phyloP scores from a whole-genome alignment of 2,797 vertebrate genomes.

The Luscinia luscinia region DNA sequence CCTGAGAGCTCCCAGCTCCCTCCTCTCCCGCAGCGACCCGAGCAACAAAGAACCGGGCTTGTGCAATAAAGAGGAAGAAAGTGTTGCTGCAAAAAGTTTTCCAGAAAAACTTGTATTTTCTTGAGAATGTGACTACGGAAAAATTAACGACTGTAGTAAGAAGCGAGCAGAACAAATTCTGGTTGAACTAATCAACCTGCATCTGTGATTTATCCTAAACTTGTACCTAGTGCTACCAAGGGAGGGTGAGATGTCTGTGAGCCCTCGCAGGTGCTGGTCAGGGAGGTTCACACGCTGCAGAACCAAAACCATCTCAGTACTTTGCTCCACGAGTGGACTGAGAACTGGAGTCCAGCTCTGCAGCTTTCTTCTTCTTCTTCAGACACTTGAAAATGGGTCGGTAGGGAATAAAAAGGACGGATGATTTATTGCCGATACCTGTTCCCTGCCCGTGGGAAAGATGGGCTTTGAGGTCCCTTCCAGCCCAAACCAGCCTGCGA shows the following conservation, averaged over 20 bases:
- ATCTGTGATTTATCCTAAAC: neutral
- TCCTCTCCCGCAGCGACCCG: neutral
- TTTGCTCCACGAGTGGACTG: neutral
- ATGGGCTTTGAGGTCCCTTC: neutral
- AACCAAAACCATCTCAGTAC: neutral
- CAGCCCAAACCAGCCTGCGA: neutral
- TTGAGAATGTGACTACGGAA: accelerated
- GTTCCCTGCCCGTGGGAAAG: neutral
- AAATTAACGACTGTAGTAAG: neutral
- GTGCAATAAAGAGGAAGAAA: neutral
- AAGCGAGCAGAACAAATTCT: neutral
- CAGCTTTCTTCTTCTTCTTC: neutral
- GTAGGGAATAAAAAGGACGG: neutral
- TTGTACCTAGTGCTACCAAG: neutral
- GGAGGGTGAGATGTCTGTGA: neutral
- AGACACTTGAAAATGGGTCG: neutral
- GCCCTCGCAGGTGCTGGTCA: neutral
- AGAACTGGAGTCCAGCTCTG: neutral
- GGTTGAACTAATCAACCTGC: neutral
- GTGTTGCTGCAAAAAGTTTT: neutral
- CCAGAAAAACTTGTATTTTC: neutral
- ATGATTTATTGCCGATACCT: neutral
- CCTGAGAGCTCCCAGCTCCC: neutral
- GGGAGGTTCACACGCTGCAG: neutral
- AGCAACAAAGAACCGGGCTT: slow-evolving; percentile 18